Evolutionary conservation across 2,888 invertebrate genomes (phyloP), one percentile per base, ranked within the genome.

Genomic region (Aspidapion aeneum): DNA sequence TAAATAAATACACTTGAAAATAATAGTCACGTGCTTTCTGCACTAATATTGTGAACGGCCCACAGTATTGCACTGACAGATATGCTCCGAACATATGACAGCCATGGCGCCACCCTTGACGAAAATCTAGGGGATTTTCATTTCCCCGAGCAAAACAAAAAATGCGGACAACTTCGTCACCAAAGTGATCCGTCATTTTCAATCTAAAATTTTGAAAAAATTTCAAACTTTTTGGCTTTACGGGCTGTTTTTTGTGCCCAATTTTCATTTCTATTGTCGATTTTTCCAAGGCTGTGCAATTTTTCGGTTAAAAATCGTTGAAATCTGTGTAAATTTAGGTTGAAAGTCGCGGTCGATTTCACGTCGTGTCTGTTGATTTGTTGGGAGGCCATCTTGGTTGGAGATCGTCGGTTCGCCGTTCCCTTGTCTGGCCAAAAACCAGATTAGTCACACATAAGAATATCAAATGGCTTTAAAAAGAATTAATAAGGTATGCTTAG

Each of bases 401-500:
- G 88, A 89, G 89, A 88, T 89, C 89, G 87, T 87, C 88, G 87
- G 88, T 86, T 88, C 87, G 87, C 87, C 86, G 86, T 88, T 88
- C 87, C 88, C 88, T 88, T 89, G 88, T 88, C 87, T 88, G 87
- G 87, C 88, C 86, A 85, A 86, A 86, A 86, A 85, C 86, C 87
- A 87, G 87, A 85, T 86, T 86, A 85, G 85, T 85, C 85, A 86
- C 84, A 84, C 83, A 85, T 83, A 64, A 35, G 57, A 54, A 57
- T 84, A 84, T 84, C 86, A 88, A 89, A 94, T 94, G 94, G 94
- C 94, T 89, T 91, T 94, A 91, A 94, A 94, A 90, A 90, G 94
- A 91, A 94, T 94, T 89, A 94, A 94, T 89, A 94, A 94, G 93
- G 91, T 91, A 88, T 82, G 89, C 87, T 83, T 52, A 19, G 19